Evolutionary conservation across 2,888 invertebrate species (phyloP).

Genomic region (Epiperipatus broadwayi): DNA sequence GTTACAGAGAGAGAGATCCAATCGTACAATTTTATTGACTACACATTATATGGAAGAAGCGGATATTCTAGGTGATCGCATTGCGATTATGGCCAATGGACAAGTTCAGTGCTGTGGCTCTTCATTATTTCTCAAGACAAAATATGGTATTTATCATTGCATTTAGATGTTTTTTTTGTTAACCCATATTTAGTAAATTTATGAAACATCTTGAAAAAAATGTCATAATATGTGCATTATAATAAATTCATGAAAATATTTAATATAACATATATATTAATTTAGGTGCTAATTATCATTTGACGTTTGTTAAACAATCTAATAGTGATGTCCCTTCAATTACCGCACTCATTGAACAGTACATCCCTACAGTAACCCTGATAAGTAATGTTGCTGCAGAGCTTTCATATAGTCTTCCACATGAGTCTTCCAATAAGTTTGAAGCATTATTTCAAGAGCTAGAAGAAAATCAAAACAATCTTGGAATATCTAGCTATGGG

Average conservation of each 20-base stretch:
- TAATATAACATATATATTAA: no score
- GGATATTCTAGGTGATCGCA: no score
- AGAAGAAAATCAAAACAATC: conserved; percentile 36
- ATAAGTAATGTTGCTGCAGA: conserved; percentile 31
- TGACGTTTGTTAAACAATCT: no score
- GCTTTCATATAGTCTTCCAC: conserved; percentile 37
- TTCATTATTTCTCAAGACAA: conserved; percentile 28
- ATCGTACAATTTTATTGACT: conserved; percentile 40
- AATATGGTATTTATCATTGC: conserved; percentile 23
- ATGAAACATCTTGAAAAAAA: no score
- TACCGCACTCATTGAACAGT: conserved; percentile 25
- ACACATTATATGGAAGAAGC: conserved; percentile 95
- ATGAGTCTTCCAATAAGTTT: conserved; percentile 37
- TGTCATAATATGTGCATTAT: no score
- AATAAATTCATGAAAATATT: no score
- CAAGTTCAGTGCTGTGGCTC: no score
- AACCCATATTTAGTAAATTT: background rate
- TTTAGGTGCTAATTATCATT: no score
- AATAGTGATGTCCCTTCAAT: no score
- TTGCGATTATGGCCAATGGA: no score
- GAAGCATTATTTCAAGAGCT: conserved; percentile 41
- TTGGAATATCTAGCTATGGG: conserved; percentile 57
- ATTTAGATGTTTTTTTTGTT: background rate
- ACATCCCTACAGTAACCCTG: conserved; percentile 31
- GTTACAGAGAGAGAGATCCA: conserved; percentile 36